These are phyloP conservation scores for Trissolcus japonicus DNA, from an alignment of 2,888 invertebrate species.

Conservation along the genomic window DNA sequence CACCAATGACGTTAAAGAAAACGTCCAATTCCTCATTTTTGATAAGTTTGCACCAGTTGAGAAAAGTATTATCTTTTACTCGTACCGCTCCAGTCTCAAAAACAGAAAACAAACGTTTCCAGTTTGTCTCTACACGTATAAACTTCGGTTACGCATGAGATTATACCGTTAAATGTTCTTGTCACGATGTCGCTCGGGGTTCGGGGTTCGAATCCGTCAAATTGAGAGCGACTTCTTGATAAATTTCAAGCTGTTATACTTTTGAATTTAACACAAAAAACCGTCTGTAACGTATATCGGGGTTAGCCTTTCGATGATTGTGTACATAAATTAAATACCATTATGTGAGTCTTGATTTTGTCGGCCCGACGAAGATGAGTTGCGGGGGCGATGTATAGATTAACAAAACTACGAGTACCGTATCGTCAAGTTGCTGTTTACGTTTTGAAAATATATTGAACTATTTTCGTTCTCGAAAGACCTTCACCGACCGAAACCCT, in stretches of 20 bases:
- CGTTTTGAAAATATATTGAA: constrained; percentile 1
- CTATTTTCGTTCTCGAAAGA: background rate
- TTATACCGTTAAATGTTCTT: constrained; percentile 60
- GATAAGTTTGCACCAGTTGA: background rate
- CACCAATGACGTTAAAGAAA: background rate
- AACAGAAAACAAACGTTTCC: constrained; percentile 5
- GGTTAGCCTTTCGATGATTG: constrained; percentile 4
- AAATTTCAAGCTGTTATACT: constrained; percentile 48
- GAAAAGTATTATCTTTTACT: background rate
- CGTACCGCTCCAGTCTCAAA: no score
- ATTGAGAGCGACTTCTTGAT: constrained; percentile 51
- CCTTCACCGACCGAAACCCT: background rate
- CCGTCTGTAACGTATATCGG: constrained; percentile 33
- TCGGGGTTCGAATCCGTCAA: background rate
- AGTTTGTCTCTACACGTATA: constrained; percentile 56
- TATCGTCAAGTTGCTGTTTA: constrained; percentile 3
- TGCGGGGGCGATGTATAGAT: background rate
- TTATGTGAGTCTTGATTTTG: constrained; percentile 46
- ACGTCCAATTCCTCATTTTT: background rate
- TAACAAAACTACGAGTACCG: background rate
- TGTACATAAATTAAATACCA: constrained; percentile 46
- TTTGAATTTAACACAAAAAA: constrained; percentile 35
- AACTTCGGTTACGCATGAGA: constrained; percentile 70
- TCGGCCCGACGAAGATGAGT: constrained; percentile 24
- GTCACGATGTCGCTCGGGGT: constrained; percentile 45